These are phyloP conservation scores for Zalophus californianus DNA, from an alignment of 2,797 vertebrate species.

Conservation along the genomic window DNA sequence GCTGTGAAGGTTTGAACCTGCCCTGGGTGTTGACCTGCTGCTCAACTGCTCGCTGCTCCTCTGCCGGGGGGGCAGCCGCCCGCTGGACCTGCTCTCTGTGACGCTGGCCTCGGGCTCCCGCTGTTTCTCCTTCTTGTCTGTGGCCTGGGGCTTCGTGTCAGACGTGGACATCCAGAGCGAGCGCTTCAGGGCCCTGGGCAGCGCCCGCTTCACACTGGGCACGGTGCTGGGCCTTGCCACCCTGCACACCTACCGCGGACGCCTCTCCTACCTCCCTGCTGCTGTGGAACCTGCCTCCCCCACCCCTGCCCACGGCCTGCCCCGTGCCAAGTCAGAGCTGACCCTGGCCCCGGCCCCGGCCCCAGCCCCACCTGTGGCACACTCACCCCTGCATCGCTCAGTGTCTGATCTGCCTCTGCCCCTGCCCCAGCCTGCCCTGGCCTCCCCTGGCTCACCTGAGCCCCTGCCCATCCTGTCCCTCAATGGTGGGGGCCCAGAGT, in stretches of 20 bases:
- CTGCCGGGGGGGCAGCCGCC: constrained; percentile 91
- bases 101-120: constrained; percentile 90
- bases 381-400: constrained; percentile 92
- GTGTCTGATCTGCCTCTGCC: constrained; percentile 91
- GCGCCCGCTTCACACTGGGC: constrained; percentile 94
- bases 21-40: constrained; percentile 94
- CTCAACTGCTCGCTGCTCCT: constrained; percentile 95
- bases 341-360: constrained; percentile 85
- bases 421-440: constrained; percentile 68
- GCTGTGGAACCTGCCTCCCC: constrained; percentile 88
- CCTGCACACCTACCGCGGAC: constrained; percentile 94
- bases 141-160: constrained; percentile 97
- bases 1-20: constrained; percentile 92
- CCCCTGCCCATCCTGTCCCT: constrained; percentile 81
- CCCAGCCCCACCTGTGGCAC: constrained; percentile 71
- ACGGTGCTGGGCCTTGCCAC: constrained; percentile 93
- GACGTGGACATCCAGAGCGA: constrained; percentile 98
- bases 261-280: constrained; percentile 93
- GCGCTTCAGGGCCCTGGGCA: constrained; percentile 93
- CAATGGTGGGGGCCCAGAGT: constrained; percentile 80
- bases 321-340: constrained; percentile 93
- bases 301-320: constrained; percentile 89
- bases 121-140: constrained; percentile 95
- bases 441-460: constrained; percentile 86
- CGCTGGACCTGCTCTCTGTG: constrained; percentile 95